Evolutionary conservation across 2,888 invertebrate species (phyloP).

Genomic region (Drosophila conformis): DNA sequence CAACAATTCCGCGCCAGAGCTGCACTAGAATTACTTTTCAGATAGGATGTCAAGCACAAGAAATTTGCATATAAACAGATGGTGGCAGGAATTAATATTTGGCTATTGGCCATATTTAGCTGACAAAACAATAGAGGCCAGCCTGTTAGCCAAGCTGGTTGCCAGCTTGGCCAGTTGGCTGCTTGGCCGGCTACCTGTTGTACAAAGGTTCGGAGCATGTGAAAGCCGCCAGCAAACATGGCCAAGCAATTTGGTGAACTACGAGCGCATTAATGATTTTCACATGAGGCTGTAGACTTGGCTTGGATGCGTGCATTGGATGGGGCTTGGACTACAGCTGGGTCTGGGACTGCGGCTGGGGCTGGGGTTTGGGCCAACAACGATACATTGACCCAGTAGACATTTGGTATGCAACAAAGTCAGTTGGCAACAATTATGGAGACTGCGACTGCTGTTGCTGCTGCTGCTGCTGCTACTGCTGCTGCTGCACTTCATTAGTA

Average conservation of each 20-base stretch:
- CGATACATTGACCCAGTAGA: conserved; percentile 79
- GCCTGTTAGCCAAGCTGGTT: conserved; percentile 15
- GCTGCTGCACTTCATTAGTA: conserved; percentile 66
- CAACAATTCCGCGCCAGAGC: conserved; percentile 67
- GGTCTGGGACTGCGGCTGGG: conserved; percentile 13
- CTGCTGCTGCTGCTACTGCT: conserved; percentile 14
- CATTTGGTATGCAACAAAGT: conserved; percentile 72
- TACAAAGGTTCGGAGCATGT: conserved; percentile 52
- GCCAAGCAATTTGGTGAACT: conserved; percentile 45
- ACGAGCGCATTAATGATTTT: conserved; percentile 75
- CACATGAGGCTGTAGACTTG: conserved; percentile 44
- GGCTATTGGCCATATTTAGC: conserved; percentile 79
- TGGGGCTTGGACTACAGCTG: conserved; percentile 14
- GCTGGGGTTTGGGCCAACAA: conserved; percentile 42
- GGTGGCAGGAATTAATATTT: conserved; percentile 74
- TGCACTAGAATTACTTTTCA: conserved; percentile 64
- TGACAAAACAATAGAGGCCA: conserved; percentile 73
- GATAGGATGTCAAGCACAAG: conserved; percentile 24
- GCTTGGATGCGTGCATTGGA: conserved; percentile 38
- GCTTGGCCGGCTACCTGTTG: conserved; percentile 31
- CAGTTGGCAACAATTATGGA: conserved; percentile 50
- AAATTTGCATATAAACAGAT: conserved; percentile 74
- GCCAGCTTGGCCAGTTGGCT: conserved; percentile 1
- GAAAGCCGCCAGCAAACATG: conserved; percentile 64
- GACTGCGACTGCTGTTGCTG: conserved; percentile 36